phyloP scores from a whole-genome alignment of 2,797 vertebrate genomes.

The Huso huso region DNA sequence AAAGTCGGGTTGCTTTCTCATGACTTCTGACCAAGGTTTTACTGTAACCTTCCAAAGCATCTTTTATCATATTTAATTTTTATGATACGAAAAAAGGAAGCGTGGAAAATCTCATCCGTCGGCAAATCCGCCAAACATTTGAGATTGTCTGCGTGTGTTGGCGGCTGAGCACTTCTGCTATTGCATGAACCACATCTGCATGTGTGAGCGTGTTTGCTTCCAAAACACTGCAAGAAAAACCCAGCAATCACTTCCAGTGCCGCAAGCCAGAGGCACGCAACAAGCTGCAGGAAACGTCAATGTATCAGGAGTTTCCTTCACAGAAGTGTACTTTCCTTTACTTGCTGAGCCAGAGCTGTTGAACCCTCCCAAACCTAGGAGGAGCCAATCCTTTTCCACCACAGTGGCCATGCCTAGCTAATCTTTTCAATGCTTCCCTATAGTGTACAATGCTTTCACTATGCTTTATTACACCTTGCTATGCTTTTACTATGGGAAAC shows the following conservation, averaged over 20 bases:
- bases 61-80: neutral
- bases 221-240: neutral
- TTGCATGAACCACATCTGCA: neutral
- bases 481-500: no score
- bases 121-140: neutral
- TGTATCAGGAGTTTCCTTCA: no score
- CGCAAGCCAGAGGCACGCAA: neutral
- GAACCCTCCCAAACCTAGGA: no score
- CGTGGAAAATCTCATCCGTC: neutral
- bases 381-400: no score
- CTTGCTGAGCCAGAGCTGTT: no score
- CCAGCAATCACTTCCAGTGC: neutral
- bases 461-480: no score
- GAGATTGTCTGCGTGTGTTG: neutral
- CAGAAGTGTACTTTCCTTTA: no score
- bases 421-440: no score
- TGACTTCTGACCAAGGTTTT: neutral
- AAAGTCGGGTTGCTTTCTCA: neutral
- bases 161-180: neutral
- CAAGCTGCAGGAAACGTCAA: neutral
- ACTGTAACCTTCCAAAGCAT: neutral
- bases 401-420: no score
- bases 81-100: constrained; percentile 1
- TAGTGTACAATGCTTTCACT: no score
- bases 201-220: neutral